Evolutionary conservation across 2,888 invertebrate species (phyloP).

Genomic region (Allygus modestus): DNA sequence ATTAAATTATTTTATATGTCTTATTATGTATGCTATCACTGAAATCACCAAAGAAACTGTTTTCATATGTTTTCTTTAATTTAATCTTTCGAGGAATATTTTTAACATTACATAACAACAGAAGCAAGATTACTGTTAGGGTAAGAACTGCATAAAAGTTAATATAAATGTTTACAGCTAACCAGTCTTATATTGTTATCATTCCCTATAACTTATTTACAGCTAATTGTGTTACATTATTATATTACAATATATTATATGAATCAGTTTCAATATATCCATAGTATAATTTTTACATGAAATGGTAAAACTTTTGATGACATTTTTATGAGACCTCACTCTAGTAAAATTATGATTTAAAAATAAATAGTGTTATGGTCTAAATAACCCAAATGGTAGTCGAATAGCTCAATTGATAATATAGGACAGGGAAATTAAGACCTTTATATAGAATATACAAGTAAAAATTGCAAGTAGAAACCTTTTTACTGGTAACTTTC

Average conservation of each 20-base stretch:
- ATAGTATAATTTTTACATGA: neutral
- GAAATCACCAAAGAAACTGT: no score
- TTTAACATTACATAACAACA: neutral
- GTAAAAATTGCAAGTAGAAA: no score
- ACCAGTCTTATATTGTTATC: conserved; percentile 54
- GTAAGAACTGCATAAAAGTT: conserved; percentile 17
- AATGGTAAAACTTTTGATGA: neutral
- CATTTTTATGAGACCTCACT: neutral
- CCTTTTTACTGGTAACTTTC: no score
- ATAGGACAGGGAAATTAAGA: no score
- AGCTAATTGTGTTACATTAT: conserved; percentile 17
- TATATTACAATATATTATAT: neutral
- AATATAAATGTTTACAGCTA: conserved; percentile 23
- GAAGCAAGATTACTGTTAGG: conserved; percentile 3
- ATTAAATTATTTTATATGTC: neutral
- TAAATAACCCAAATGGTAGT: no score
- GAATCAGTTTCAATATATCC: neutral
- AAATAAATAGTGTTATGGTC: no score
- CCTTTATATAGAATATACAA: no score
- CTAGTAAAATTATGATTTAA: no score
- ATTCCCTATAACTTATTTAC: conserved; percentile 33
- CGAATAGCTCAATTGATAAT: no score
- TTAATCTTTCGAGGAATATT: neutral
- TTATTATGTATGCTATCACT: no score
- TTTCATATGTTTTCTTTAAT: neutral